Evolutionary conservation across 1,140 invertebrate species (phyloP), one percentile per base, ranked within the genome.

Genomic region (Phymastichus coffea): DNA sequence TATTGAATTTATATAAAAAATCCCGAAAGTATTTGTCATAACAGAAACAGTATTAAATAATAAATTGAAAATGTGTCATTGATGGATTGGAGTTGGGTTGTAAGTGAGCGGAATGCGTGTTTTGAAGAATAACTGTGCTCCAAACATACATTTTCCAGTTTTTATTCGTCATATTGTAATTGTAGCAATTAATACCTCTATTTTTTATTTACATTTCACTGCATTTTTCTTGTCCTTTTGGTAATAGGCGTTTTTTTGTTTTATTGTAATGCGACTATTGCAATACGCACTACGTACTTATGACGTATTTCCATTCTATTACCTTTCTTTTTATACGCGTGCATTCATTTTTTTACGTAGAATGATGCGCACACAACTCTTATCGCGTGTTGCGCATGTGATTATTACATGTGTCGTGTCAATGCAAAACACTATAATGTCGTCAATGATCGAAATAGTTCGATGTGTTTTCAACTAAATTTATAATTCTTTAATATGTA

Each of bases 151-250:
- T 59, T 59, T 59, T 59, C 19, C 41, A 44, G 15, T 47, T 59
- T 59, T 59, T 59, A 59, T 59, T 59, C 23, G 25, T 53, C 52
- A 59, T 59, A 59, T 59, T 59, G 46, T 59, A 59, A 59, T 59
- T 53, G 49, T 59, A 59, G 48, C 57, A 59, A 59, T 44, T 58
- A 53, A 59, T 59, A 59, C 41, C 43, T 59, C 57, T 59, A 59
- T 46, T 46, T 52, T 59, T 44, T 59, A 53, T 59, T 53, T 53
- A 59, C 57, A 59, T 59, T 38, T 59, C 49, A 59, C 49, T 59
- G 57, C n/a, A 53, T 59, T 44, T 38, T 57, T 47, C 41, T 8
- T 19, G 25, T 44, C 35, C 28, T 12, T 28, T n/a, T 46, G 49
- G 41, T 47, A 59, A 53, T 46, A 59, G 43, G 57, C 57, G 52